Evolutionary conservation across 2,113 vertebrate species (phyloP), one percentile per base, ranked within the genome.

Genomic region (Syrmaticus mikado): DNA sequence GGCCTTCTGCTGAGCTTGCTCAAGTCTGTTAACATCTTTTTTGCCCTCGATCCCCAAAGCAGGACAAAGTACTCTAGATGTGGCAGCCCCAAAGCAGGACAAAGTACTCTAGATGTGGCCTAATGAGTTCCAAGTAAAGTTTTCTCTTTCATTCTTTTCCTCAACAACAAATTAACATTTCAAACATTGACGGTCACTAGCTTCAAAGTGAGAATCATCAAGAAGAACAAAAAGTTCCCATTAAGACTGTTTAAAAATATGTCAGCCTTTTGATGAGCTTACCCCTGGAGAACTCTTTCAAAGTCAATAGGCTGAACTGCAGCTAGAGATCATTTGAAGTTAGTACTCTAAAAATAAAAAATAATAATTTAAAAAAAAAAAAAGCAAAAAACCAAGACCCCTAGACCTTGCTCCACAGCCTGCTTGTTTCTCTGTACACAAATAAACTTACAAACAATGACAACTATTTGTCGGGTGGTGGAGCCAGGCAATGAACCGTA

Each of bases 161-260:
- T 95, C 79, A 75, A 77, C 90, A 81, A 19, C 65, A 81, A 61
- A 64, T 36, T 75, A 75, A 76, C 11, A 4, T 71, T 91, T 87
- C 68, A 72, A 89, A 2, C 19, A 2, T 28, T 0, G 0, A 75
- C 13, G 20, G 22, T 80, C 76, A 50, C 72, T 28, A 72, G 34
- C 76, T 93, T 94, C 89, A 81, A 93, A 85, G 43, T 20, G 40
- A 89, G 75, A 94, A 85, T 40, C 71, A 64, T 20, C 13, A 85
- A 79, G 43, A 82, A 72, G 28, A 77, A 66, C 52, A 77, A 64
- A 85, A 85, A 82, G 52, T 15, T 84, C 66, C 94, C 74, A n/a
- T 20, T 52, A 86, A 72, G 71, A 75, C 14, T 46, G 46, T 83
- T 80, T 67, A 40, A 94, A 71, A 95, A 71, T 74, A 77, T 68